Evolutionary conservation across 2,797 vertebrate genomes (phyloP), one percentile per base, ranked within the genome.

Genomic region (Uromys caudimaculatus): DNA sequence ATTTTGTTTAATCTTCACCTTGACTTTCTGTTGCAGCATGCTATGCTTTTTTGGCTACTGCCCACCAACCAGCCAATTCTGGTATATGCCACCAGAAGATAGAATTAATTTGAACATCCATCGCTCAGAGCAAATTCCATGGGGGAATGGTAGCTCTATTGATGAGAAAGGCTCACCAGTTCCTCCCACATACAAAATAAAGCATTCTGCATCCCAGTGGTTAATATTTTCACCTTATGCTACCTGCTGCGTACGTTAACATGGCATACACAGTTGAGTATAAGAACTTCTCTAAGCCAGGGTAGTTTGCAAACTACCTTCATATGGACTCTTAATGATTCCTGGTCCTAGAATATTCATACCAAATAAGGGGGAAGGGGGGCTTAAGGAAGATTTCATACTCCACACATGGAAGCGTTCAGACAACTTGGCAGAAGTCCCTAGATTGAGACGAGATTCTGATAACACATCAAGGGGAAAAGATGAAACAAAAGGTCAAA

Each of bases 401-500:
- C 44, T 82, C 95, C 86, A 60, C 82, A 83, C 77, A 91, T 75
- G 92, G 97, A 85, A 91, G 94, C 91, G 47, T 95, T 89, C 79
- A 77, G 90, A 94, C 91, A 64, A 41, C 76, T 87, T 97, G 96
- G 96, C 97, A 95, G 67, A 60, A 71, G 47, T 78, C 88, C 60
- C 73, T 82, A 85, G 58, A 85, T 75, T 35, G 73, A 94, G 92
- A 93, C 89, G 91, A 38, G 75, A 91, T 94, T 95, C 91, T 17
- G 71, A 96, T 95, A 97, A 97, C 81, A 73, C 56, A 81, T 2
- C 71, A 94, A 93, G 96, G 96, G 96, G 93, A 95, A 96, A 96
- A 85, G 54, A 93, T 85, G 38, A 83, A 95, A 98, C 97, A 98
- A 97, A 97, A 95, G 96, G 83, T 86, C 84, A 38, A 95, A 91